Evolutionary conservation across 2,113 vertebrate species (phyloP).

Genomic region (Euleptes europaea): DNA sequence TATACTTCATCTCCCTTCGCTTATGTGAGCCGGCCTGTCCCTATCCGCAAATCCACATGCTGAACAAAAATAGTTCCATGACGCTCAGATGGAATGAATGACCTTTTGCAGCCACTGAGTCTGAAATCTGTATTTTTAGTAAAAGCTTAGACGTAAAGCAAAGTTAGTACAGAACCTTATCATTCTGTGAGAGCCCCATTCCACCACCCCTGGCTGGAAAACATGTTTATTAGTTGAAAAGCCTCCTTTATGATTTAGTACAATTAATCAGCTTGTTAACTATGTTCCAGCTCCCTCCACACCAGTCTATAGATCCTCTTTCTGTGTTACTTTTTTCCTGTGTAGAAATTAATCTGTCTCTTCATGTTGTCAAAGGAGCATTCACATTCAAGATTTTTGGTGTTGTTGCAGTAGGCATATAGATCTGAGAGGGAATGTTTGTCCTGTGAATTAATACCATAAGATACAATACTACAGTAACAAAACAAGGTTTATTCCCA

Average conservation of each 20-base stretch:
- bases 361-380: background rate
- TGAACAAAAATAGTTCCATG: conserved; percentile 29
- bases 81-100: conserved; percentile 25
- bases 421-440: background rate
- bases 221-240: conserved; percentile 62
- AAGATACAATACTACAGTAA: background rate
- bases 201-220: conserved; percentile 40
- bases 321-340: background rate
- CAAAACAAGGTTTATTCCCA: background rate
- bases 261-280: conserved; percentile 32
- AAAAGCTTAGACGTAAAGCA: conserved; percentile 34
- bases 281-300: background rate
- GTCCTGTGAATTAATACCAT: background rate
- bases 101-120: conserved; percentile 42
- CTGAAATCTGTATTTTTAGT: conserved; percentile 14
- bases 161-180: conserved; percentile 55
- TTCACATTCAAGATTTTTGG: background rate
- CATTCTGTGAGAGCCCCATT: conserved; percentile 12
- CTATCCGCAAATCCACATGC: conserved; percentile 1
- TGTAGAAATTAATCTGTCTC: background rate
- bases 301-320: background rate
- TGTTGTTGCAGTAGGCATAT: background rate
- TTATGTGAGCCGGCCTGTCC: background rate
- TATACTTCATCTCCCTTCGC: background rate
- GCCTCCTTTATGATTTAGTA: conserved; percentile 39